Evolutionary conservation across 2,888 invertebrate genomes (phyloP).

Genomic region (Bellardia pandia): DNA sequence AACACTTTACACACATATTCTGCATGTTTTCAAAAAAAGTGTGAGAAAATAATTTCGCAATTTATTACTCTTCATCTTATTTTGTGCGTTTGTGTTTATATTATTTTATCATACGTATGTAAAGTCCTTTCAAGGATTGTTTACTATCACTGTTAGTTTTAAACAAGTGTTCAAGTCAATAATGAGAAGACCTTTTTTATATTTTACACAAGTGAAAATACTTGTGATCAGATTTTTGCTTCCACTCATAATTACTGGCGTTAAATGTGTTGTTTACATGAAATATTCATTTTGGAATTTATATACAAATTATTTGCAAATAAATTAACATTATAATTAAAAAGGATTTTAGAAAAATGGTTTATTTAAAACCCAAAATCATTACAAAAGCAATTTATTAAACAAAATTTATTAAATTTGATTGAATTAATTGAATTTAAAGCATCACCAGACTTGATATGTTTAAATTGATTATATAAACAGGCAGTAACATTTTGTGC

Average conservation of each 20-base stretch:
- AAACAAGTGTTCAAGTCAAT: conserved; percentile 41
- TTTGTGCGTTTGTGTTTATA: not conserved
- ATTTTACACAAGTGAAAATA: not conserved
- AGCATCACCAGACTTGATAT: too few species aligned
- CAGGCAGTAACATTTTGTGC: too few species aligned
- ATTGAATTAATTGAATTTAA: too few species aligned
- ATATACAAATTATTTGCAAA: too few species aligned
- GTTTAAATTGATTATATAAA: too few species aligned
- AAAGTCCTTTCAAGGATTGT: not conserved
- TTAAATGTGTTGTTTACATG: too few species aligned
- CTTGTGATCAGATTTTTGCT: conserved; percentile 28
- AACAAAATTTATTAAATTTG: too few species aligned
- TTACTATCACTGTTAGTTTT: not conserved
- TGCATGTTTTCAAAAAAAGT: conserved; percentile 38
- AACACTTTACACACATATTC: conserved; percentile 24
- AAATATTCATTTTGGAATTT: too few species aligned
- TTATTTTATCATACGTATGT: not conserved
- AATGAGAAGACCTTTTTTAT: not conserved
- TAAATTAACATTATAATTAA: too few species aligned
- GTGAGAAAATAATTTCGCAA: conserved; percentile 67
- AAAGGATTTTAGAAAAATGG: too few species aligned
- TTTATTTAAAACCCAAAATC: too few species aligned
- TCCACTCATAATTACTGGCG: not conserved
- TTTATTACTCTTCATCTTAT: conserved; percentile 10
- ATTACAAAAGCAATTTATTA: too few species aligned